Evolutionary conservation across 2,888 invertebrate genomes (phyloP).

Genomic region (Eutolmus rufibarbis): DNA sequence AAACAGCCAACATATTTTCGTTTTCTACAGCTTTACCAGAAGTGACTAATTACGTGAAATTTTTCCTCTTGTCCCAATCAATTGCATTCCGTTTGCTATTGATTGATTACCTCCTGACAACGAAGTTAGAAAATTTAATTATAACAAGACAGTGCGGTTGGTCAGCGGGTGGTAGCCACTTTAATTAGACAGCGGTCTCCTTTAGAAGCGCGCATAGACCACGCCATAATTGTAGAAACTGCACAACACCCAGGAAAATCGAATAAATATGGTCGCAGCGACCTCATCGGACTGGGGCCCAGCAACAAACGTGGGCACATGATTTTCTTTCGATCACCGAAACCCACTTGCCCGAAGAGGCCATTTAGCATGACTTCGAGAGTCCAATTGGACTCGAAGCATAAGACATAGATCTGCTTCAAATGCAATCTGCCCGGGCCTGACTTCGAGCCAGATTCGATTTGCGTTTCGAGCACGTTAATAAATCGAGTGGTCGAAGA

Average conservation of each 20-base stretch:
- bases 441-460: not conserved
- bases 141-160: not conserved
- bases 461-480: not conserved
- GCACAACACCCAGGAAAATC: not conserved
- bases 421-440: not conserved
- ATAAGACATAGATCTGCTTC: not conserved
- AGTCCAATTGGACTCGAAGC: not conserved
- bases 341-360: not conserved
- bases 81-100: not conserved
- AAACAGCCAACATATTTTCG: not conserved
- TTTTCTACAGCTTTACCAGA: not conserved
- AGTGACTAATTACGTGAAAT: not conserved
- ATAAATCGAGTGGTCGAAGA: not conserved
- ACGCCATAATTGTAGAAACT: not conserved
- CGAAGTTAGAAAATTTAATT: constrained; percentile 5
- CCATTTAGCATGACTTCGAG: not conserved
- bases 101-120: constrained; percentile 11
- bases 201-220: not conserved
- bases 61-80: not conserved
- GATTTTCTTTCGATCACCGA: not conserved
- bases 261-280: not conserved
- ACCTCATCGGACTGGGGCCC: not conserved
- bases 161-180: constrained; percentile 14
- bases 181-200: constrained; percentile 4
- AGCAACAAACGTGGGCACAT: not conserved